These are phyloP conservation scores for Lucinisca nassula DNA, from an alignment of 2,888 invertebrate species.

Conservation along the genomic window DNA sequence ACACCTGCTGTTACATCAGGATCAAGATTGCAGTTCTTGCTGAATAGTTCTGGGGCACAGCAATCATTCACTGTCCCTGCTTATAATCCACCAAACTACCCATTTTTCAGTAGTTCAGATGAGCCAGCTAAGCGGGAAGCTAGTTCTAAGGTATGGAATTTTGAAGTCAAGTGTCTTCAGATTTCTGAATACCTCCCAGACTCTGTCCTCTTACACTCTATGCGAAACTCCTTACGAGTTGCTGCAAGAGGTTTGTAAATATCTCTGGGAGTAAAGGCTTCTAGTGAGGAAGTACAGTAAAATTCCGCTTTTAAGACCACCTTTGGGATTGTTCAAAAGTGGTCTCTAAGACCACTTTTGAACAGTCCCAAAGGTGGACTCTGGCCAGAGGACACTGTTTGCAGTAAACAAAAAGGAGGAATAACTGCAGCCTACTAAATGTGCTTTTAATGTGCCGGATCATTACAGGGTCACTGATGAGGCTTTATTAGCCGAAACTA, in stretches of 20 bases:
- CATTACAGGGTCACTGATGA: too few species aligned
- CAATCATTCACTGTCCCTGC: not conserved
- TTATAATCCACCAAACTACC: not conserved
- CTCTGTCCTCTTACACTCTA: not conserved
- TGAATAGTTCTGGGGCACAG: not conserved
- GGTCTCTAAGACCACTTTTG: too few species aligned
- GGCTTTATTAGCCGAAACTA: too few species aligned
- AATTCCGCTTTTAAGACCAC: too few species aligned
- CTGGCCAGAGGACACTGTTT: too few species aligned
- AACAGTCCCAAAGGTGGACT: too few species aligned
- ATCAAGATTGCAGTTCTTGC: not conserved
- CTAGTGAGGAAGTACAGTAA: not conserved
- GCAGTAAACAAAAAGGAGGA: too few species aligned
- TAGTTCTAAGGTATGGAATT: not conserved
- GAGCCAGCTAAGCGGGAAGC: not conserved
- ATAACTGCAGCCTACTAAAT: too few species aligned
- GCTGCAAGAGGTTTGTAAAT: not conserved
- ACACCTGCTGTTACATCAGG: not conserved
- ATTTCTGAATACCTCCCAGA: not conserved
- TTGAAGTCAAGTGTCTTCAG: not conserved
- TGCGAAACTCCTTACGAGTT: not conserved
- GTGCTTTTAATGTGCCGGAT: too few species aligned
- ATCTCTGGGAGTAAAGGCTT: not conserved
- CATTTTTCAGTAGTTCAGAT: not conserved
- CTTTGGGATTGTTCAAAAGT: too few species aligned